These are phyloP conservation scores for Pangasius sanitwongsei DNA, from an alignment of 2,797 vertebrate genomes.

Conservation along the genomic window DNA sequence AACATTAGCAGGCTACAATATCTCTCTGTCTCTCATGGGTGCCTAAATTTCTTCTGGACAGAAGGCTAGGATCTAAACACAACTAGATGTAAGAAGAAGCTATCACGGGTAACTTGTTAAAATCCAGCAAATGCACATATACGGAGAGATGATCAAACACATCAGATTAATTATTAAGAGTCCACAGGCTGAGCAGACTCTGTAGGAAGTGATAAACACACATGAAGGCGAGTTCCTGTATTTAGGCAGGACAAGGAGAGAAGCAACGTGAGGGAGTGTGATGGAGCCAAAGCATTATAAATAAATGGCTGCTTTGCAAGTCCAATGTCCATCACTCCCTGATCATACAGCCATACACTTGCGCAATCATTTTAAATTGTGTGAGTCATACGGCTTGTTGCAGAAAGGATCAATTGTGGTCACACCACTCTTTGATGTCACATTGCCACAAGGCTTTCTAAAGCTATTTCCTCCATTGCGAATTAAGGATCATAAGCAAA, in stretches of 20 bases:
- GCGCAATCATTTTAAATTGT: constrained; percentile 8
- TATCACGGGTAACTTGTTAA: constrained; percentile 71
- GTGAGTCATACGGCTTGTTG: constrained; percentile 39
- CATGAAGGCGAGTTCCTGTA: constrained; percentile 53
- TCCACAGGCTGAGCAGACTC: constrained; percentile 66
- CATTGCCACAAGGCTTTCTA: background rate
- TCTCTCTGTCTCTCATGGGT: background rate
- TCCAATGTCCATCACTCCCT: constrained; percentile 25
- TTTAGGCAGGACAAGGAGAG: constrained; percentile 24
- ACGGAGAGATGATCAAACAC: constrained; percentile 75
- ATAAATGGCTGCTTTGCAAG: constrained; percentile 25
- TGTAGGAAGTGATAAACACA: constrained; percentile 71
- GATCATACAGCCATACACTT: background rate
- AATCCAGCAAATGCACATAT: constrained; percentile 68
- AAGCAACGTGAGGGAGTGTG: constrained; percentile 2
- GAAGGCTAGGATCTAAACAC: constrained; percentile 34
- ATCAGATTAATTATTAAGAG: constrained; percentile 78
- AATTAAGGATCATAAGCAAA: constrained; percentile 16
- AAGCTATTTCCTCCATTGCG: constrained; percentile 5
- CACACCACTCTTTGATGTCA: constrained; percentile 35
- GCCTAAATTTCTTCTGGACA: constrained; percentile 2
- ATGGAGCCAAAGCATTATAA: constrained; percentile 27
- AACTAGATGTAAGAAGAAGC: constrained; percentile 46
- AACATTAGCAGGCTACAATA: background rate
- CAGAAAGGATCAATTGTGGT: constrained; percentile 33